Percentiles rank a stretch among this genome's conserved stretches.
phyloP scores from a whole-genome alignment of 2,797 vertebrate species.

The Falco novaeseelandiae region DNA sequence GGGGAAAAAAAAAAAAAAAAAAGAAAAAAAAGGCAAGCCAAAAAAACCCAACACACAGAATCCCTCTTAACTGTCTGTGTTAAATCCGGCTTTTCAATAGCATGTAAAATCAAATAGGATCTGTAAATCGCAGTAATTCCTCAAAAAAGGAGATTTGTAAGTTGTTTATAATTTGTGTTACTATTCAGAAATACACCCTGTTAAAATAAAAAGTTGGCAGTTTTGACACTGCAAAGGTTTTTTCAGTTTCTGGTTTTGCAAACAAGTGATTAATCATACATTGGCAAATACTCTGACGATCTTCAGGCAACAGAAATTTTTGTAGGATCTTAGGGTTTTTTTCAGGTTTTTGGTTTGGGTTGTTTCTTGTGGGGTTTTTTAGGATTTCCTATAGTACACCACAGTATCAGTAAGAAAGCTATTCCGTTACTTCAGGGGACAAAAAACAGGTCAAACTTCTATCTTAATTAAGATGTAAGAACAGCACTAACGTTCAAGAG shows the following conservation, averaged over 20 bases:
- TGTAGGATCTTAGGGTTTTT: not conserved
- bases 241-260: not conserved
- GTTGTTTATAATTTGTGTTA: not conserved
- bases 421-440: not conserved
- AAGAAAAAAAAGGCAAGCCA: not conserved
- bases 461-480: not conserved
- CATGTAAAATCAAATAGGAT: conserved; percentile 8
- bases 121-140: not conserved
- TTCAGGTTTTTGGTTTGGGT: not conserved
- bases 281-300: not conserved
- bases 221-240: not conserved
- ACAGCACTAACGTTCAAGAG: not conserved
- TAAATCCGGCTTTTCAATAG: conserved; percentile 17
- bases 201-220: not conserved
- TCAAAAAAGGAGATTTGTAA: not conserved
- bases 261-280: not conserved
- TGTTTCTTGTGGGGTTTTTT: not conserved
- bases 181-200: not conserved
- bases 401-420: not conserved
- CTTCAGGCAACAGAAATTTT: not conserved
- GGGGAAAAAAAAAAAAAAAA: not conserved
- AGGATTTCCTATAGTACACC: not conserved
- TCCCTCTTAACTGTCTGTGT: not conserved
- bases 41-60: not conserved
- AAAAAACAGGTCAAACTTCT: not conserved